phyloP scores from a whole-genome alignment of 2,888 invertebrate species.

The Cybosia mesomella region DNA sequence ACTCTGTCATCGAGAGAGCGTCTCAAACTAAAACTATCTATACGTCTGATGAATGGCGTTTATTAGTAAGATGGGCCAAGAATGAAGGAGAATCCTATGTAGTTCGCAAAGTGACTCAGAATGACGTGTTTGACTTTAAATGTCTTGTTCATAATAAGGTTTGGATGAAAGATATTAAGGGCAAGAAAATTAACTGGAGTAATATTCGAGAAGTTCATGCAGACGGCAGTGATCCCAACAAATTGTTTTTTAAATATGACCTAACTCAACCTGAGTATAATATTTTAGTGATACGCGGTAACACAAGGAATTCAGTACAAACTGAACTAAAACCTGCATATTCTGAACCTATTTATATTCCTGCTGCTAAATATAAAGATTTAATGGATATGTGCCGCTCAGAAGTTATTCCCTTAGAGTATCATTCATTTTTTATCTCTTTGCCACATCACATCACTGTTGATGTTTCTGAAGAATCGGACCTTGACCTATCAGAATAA shows the following conservation, averaged over 20 bases:
- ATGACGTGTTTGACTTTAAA: slow-evolving; percentile 15
- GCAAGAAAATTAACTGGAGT: slow-evolving; percentile 25
- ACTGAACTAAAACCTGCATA: slow-evolving; percentile 6
- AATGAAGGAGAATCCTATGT: too few relatives aligned
- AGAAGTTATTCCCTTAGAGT: slow-evolving; percentile 17
- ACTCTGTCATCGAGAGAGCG: too few relatives aligned
- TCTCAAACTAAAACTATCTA: too few relatives aligned
- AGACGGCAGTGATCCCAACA: too few relatives aligned
- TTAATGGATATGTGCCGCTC: slow-evolving; percentile 20
- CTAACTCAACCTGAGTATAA: slow-evolving; percentile 28
- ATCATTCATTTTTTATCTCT: slow-evolving; percentile 20
- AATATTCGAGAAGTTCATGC: too few relatives aligned
- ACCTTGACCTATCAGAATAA: neutral
- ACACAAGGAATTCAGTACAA: slow-evolving; percentile 11
- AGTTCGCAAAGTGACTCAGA: too few relatives aligned
- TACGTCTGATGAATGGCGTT: too few relatives aligned
- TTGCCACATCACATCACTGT: slow-evolving; percentile 16
- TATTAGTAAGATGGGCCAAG: too few relatives aligned
- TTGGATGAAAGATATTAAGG: slow-evolving; percentile 13
- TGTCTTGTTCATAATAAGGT: slow-evolving; percentile 14
- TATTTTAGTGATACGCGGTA: slow-evolving; percentile 25
- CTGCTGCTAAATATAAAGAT: slow-evolving; percentile 21
- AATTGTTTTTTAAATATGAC: slow-evolving; percentile 29
- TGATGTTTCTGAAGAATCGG: slow-evolving; percentile 24
- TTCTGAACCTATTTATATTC: slow-evolving; percentile 17